These are phyloP conservation scores for Lophotis ruficrista DNA, from an alignment of 2,113 vertebrate species.

Conservation along the genomic window DNA sequence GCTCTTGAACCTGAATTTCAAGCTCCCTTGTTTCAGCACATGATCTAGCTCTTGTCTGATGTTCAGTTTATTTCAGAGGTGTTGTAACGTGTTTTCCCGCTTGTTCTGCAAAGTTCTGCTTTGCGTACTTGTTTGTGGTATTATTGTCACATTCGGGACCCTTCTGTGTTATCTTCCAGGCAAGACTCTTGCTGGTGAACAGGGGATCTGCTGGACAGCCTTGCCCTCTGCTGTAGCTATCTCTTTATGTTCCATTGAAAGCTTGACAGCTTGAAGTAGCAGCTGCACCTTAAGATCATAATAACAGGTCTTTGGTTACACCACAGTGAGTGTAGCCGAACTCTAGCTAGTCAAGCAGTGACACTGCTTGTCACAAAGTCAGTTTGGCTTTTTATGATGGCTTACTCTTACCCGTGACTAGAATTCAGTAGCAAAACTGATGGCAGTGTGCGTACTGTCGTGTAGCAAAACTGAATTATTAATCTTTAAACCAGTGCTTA, in stretches of 20 bases:
- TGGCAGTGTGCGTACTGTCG: slow-evolving; percentile 37
- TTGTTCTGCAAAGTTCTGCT: slow-evolving; percentile 71
- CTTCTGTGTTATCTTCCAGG: slow-evolving; percentile 53
- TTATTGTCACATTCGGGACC: slow-evolving; percentile 34
- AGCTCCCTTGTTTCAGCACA: slow-evolving; percentile 25
- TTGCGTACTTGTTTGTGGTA: slow-evolving; percentile 51
- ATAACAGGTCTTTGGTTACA: slow-evolving; percentile 50
- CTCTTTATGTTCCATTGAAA: neutral
- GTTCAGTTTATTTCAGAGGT: slow-evolving; percentile 51
- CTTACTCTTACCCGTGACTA: slow-evolving; percentile 36
- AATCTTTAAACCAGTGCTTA: slow-evolving; percentile 42
- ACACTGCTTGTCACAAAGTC: slow-evolving; percentile 18
- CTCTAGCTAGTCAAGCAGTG: slow-evolving; percentile 22
- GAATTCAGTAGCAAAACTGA: slow-evolving; percentile 7
- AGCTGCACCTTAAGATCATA: neutral
- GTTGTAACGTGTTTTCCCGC: slow-evolving; percentile 29
- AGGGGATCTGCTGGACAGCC: slow-evolving; percentile 41
- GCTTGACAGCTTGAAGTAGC: slow-evolving; percentile 9
- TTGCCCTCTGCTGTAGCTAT: slow-evolving; percentile 18
- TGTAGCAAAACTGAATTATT: neutral
- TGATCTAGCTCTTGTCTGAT: slow-evolving; percentile 62
- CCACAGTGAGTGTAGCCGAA: slow-evolving; percentile 8
- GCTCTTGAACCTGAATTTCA: slow-evolving; percentile 23
- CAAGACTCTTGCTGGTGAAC: slow-evolving; percentile 46
- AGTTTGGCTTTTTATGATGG: slow-evolving; percentile 21